phyloP scores from a whole-genome alignment of 2,888 invertebrate genomes.

The Antitype chi region DNA sequence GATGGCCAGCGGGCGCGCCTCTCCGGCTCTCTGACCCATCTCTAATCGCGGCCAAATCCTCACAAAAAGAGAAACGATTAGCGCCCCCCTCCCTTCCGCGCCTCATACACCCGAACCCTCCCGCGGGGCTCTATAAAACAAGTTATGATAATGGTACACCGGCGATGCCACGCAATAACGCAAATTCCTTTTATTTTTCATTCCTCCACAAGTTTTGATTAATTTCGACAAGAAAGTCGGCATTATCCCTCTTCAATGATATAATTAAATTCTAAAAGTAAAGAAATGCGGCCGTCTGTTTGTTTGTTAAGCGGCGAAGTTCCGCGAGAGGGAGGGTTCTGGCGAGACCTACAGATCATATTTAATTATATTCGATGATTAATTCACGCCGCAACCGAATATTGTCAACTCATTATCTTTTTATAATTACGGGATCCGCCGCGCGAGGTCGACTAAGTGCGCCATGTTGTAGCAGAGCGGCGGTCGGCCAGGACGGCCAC shows the following conservation, averaged over 20 bases:
- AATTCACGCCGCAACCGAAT: slow-evolving; percentile 11
- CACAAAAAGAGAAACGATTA: slow-evolving; percentile 48
- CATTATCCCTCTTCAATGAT: slow-evolving; percentile 67
- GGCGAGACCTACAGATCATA: slow-evolving; percentile 28
- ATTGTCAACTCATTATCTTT: not conserved
- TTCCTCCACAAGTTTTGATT: slow-evolving; percentile 65
- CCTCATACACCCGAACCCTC: not conserved
- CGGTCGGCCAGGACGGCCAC: not conserved
- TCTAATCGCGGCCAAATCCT: slow-evolving; percentile 35
- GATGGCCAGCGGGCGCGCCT: not conserved
- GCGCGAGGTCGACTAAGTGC: not conserved
- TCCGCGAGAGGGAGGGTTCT: slow-evolving; percentile 34
- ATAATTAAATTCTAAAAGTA: slow-evolving; percentile 71
- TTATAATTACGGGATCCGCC: not conserved
- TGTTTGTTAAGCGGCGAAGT: slow-evolving; percentile 69
- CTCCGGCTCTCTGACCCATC: slow-evolving; percentile 31
- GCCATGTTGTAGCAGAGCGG: not conserved
- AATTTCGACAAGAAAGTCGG: slow-evolving; percentile 68
- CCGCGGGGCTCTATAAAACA: slow-evolving; percentile 34
- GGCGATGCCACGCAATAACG: slow-evolving; percentile 57
- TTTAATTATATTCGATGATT: slow-evolving; percentile 36
- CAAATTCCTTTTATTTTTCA: slow-evolving; percentile 66
- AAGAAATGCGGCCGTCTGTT: slow-evolving; percentile 61
- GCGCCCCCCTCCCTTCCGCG: not conserved
- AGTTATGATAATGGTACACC: slow-evolving; percentile 58